Base-by-base conservation (phyloP, 2,888 invertebrate species). In the Caenorhabditis sp. region DNA sequence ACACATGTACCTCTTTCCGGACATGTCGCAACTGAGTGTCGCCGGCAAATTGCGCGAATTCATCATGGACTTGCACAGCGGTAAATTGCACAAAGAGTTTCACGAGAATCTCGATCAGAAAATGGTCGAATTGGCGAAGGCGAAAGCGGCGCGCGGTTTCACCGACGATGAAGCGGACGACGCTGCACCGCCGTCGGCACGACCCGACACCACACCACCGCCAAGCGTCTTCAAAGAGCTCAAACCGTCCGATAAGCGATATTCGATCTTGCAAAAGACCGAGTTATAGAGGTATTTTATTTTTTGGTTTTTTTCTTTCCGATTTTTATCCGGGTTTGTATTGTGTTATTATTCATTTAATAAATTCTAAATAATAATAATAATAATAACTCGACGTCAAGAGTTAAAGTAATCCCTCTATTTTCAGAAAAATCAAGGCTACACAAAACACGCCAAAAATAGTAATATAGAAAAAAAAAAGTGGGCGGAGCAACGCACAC, bases 1-100 rank as follows among this genome's bases (percentile, higher is more conserved):
- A 77, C 99, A 99, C 88, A 99, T 99, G 99, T 99, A 97, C 89
- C 91, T 97, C 80, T 99, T 97, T 89, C 93, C 95, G 0, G 92
- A 93, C 82, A 93, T 92, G 87, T 91, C 92, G 71, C 88, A 90
- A 71, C 87, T 90, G 63, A 80, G 78, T 31, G 76, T 75, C 17
- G 84, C 85, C 2, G 86, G 86, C 58, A 85, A 84, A 59, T 75
- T 85, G 27, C 65, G 85, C 58, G 62, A 85, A 82, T 86, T 97
- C 89, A 90, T 97, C 10, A 91, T 92, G 84, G 97, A 99, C 89
- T 90, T 99, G 23, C 94, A 97, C 88, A 94, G 94, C 21, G 99
- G 99, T 27, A 99, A 99, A 90, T 90, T 99, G 66, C 97, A 99
- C 80, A 87, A 85, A 50, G 97, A 99, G 88, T 99, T 96, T 90